Evolutionary conservation across 2,888 invertebrate genomes (phyloP).

Genomic region (Pyrrhosoma nymphula): DNA sequence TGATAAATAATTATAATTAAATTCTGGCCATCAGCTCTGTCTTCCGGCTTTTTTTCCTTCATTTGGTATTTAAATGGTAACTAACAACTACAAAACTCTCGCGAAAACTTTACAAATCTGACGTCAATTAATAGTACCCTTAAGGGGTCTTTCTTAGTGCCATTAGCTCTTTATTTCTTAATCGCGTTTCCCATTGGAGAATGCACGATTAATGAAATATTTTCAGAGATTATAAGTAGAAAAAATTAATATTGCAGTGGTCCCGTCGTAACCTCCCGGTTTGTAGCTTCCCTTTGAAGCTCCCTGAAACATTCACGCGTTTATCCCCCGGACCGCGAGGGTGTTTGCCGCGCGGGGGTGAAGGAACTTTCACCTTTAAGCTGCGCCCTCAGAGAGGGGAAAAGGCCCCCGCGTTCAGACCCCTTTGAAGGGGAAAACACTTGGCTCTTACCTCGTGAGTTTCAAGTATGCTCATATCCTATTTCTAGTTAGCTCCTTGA

Average conservation of each 20-base stretch:
- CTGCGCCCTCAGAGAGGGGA: not conserved
- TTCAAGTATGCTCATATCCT: not conserved
- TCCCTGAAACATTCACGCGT: not conserved
- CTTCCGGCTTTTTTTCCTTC: too few relatives aligned
- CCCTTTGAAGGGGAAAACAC: not conserved
- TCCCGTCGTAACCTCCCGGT: not conserved
- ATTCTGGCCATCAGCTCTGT: too few relatives aligned
- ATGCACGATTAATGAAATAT: not conserved
- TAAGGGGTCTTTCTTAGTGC: too few relatives aligned
- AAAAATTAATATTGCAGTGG: not conserved
- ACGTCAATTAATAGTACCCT: too few relatives aligned
- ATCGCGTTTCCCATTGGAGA: too few relatives aligned
- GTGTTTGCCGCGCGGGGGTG: not conserved
- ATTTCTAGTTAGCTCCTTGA: not conserved
- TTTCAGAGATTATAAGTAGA: not conserved
- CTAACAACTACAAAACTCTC: too few relatives aligned
- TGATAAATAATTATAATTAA: too few relatives aligned
- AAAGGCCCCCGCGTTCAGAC: not conserved
- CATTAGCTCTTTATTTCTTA: too few relatives aligned
- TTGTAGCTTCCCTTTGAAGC: not conserved
- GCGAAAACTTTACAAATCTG: too few relatives aligned
- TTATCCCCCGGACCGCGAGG: not conserved
- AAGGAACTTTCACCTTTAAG: constrained; percentile 13
- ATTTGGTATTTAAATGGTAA: too few relatives aligned
- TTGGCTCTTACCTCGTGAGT: not conserved